Conservation (phyloP, 2,888 invertebrate species). For the Philonicus albiceps region DNA sequence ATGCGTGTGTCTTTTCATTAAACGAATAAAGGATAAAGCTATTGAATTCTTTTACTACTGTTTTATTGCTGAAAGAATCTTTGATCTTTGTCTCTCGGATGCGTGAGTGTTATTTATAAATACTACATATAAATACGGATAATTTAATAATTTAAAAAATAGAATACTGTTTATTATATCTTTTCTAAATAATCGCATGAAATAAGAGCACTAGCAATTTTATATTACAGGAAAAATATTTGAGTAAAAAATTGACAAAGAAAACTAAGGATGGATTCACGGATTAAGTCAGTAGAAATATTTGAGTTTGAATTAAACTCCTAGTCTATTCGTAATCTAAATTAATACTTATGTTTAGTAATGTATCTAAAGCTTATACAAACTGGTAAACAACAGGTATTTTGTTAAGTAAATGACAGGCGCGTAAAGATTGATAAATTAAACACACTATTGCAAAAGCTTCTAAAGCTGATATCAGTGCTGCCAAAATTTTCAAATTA, state of each 20-base stretch:
- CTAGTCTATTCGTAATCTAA: slow-evolving; percentile 16
- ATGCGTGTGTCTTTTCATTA: background rate
- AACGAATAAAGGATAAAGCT: background rate
- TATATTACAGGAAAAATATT: slow-evolving; percentile 19
- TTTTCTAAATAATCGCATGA: slow-evolving; percentile 20
- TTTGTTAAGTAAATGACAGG: slow-evolving; percentile 32
- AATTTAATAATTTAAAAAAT: slow-evolving; percentile 39
- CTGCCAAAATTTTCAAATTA: slow-evolving; percentile 15
- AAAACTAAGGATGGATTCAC: slow-evolving; percentile 30
- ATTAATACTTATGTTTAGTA: slow-evolving; percentile 41
- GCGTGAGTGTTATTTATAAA: slow-evolving; percentile 28
- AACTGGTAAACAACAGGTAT: slow-evolving; percentile 40
- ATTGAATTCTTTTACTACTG: background rate
- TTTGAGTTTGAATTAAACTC: background rate
- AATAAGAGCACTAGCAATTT: slow-evolving; percentile 17
- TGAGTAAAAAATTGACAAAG: background rate
- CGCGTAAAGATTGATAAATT: background rate
- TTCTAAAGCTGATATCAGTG: background rate
- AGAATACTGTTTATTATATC: slow-evolving; percentile 36
- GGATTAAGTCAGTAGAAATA: slow-evolving; percentile 29
- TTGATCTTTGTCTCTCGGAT: slow-evolving; percentile 8
- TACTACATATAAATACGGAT: slow-evolving; percentile 34
- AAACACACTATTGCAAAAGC: background rate
- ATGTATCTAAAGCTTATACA: slow-evolving; percentile 34
- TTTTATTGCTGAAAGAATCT: background rate